phyloP scores from a whole-genome alignment of 2,888 invertebrate species.

The Xestia sexstrigata region DNA sequence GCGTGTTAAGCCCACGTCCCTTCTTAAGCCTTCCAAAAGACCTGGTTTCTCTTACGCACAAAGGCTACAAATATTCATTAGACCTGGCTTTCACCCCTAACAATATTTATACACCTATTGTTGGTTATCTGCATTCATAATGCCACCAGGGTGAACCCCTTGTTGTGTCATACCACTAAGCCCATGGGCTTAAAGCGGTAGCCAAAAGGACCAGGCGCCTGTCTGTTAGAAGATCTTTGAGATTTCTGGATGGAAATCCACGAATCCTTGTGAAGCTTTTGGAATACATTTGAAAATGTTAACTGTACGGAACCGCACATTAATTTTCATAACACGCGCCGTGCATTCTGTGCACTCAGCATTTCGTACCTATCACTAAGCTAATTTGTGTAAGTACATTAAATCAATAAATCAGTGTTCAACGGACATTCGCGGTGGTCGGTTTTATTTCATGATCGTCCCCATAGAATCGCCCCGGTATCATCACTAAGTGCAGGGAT shows the following conservation, averaged over 20 bases:
- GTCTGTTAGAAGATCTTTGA: conserved; percentile 31
- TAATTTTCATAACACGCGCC: no score
- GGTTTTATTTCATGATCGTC: no score
- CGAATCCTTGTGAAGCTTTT: conserved; percentile 2
- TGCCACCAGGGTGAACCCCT: conserved; percentile 4
- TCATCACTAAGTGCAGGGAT: no score
- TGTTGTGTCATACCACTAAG: conserved; percentile 41
- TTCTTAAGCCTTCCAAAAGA: conserved; percentile 38
- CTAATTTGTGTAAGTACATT: no score
- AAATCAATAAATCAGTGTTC: no score
- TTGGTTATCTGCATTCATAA: conserved; percentile 55
- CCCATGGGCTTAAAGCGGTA: conserved; percentile 38
- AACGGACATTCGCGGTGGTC: no score
- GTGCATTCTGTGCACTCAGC: no score
- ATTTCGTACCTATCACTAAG: no score
- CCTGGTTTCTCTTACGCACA: conserved; percentile 15
- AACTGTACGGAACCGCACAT: no score
- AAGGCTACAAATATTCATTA: conserved; percentile 53
- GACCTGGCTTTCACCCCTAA: conserved; percentile 47
- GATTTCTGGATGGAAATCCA: conserved; percentile 16
- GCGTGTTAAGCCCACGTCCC: conserved; percentile 1
- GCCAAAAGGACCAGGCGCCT: conserved; percentile 32
- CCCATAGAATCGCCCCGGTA: no score
- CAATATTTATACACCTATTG: conserved; percentile 53
- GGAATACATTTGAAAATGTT: conserved; percentile 8